Percentiles rank a stretch among this genome's conserved stretches.
These are phyloP conservation scores for Burhinus bistriatus DNA, from an alignment of 2,113 vertebrate genomes.

Conservation along the genomic window DNA sequence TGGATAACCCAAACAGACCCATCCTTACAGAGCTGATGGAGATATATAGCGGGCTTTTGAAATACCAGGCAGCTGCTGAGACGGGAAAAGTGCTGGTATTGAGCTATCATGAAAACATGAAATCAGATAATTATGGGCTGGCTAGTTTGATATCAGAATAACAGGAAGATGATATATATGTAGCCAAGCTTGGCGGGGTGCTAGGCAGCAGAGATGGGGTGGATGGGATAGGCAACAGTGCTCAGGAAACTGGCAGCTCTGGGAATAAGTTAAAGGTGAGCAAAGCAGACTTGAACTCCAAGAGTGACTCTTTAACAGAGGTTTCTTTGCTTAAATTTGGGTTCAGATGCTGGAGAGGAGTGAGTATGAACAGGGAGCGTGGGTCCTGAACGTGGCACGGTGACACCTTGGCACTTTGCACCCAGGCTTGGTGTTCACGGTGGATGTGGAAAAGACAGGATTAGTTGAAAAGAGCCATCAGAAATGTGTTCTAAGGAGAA, in stretches of 20 bases:
- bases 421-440: too few species aligned
- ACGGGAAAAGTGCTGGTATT: not conserved
- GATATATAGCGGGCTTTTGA: not conserved
- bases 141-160: not conserved
- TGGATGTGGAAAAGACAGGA: not conserved
- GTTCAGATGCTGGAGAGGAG: not conserved
- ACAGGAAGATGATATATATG: not conserved
- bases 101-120: not conserved
- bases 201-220: not conserved
- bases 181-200: not conserved
- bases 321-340: not conserved
- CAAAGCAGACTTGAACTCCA: not conserved
- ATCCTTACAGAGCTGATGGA: not conserved
- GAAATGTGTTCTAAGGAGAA: not conserved
- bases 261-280: not conserved
- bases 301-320: not conserved
- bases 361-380: fast-evolving
- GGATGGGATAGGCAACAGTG: not conserved
- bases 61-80: not conserved
- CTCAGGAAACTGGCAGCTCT: not conserved
- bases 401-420: not conserved
- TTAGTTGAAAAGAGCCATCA: not conserved
- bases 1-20: not conserved
- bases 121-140: not conserved
- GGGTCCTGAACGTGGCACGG: not conserved